These are phyloP conservation scores for Corydoras maculifer DNA, from an alignment of 2,113 vertebrate genomes.

Conservation along the genomic window DNA sequence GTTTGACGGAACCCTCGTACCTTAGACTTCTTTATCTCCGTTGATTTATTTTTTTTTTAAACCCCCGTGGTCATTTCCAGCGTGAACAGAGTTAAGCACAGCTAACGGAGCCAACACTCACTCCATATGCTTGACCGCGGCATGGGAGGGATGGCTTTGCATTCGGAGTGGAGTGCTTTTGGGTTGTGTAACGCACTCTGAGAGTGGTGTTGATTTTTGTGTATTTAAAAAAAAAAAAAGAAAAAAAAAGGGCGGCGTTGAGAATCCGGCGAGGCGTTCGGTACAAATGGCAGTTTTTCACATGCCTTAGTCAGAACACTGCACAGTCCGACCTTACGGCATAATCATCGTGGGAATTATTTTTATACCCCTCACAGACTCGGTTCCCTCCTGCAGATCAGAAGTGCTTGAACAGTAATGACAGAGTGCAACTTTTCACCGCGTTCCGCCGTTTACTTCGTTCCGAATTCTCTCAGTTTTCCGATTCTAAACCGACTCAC, in stretches of 20 bases:
- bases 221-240: not conserved
- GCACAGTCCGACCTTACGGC: not conserved
- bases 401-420: not conserved
- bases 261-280: constrained; percentile 15
- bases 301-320: constrained; percentile 23
- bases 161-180: constrained; percentile 29
- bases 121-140: not conserved
- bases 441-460: too few relatives aligned
- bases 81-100: constrained; percentile 33
- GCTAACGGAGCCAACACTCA: constrained; percentile 22
- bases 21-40: too few relatives aligned
- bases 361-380: constrained; percentile 1
- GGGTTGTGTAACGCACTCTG: constrained; percentile 41
- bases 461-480: constrained; percentile 20
- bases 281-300: constrained; percentile 4
- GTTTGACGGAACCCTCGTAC: constrained; percentile 70
- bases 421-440: not conserved
- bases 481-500: not conserved
- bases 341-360: constrained; percentile 2
- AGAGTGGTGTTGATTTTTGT: constrained; percentile 36
- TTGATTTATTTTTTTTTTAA: not conserved
- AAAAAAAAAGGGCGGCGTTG: not conserved
- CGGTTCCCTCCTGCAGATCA: constrained; percentile 6
- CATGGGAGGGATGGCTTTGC: constrained; percentile 22
- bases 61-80: not conserved